phyloP scores from a whole-genome alignment of 2,113 vertebrate genomes.

The Ceyx margarethae region DNA sequence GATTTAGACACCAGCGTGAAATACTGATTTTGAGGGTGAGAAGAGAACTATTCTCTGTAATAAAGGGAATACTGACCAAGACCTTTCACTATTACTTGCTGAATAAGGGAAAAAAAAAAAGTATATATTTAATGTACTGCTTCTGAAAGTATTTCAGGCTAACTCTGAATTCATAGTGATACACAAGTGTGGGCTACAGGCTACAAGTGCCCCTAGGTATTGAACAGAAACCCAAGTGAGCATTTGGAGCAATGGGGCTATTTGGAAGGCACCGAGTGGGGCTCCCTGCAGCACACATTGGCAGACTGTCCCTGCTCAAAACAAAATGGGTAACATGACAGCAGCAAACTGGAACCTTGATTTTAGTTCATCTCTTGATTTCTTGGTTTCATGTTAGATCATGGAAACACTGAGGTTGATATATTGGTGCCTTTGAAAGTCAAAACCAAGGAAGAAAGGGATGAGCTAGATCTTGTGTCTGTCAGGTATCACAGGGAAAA shows the following conservation, averaged over 20 bases:
- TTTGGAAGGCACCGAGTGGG: fast-evolving
- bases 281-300: neutral
- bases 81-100: neutral
- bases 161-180: neutral
- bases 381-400: neutral
- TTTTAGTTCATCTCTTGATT: neutral
- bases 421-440: neutral
- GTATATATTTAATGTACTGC: neutral
- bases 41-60: neutral
- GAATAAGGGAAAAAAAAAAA: neutral
- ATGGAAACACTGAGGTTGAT: neutral
- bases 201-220: neutral
- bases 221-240: neutral
- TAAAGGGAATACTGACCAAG: neutral
- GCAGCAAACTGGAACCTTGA: neutral
- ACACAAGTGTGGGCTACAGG: neutral
- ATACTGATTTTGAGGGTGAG: neutral
- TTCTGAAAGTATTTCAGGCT: neutral
- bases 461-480: neutral
- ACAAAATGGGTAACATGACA: neutral
- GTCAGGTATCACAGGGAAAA: neutral
- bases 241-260: neutral
- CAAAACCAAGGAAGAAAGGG: neutral
- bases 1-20: neutral
- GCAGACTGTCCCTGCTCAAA: neutral